These are phyloP conservation scores for Anguilla japonica DNA, from an alignment of 2,113 vertebrate genomes.

Conservation along the genomic window DNA sequence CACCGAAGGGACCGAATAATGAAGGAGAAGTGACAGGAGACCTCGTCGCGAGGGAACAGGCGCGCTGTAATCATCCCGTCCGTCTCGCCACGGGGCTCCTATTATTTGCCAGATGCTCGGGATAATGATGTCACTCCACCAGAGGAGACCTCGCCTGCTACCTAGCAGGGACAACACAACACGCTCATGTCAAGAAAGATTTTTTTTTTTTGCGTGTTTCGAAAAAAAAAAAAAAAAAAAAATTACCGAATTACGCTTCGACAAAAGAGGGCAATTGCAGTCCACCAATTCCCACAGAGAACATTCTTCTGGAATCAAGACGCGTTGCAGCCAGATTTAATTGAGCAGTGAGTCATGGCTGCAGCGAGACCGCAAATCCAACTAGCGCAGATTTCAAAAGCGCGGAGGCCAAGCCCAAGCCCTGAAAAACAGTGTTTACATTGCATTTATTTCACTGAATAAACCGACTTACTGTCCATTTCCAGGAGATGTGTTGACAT, in stretches of 20 bases:
- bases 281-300: neutral
- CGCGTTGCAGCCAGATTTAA: neutral
- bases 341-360: neutral
- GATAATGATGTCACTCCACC: constrained; percentile 42
- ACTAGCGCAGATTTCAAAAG: neutral
- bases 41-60: constrained; percentile 39
- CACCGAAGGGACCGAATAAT: neutral
- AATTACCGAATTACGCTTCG: neutral
- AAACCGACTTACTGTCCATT: neutral
- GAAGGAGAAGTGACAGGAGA: constrained; percentile 40
- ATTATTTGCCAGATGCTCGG: constrained; percentile 63
- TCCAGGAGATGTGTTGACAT: neutral
- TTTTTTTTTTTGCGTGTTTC: neutral
- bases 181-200: neutral
- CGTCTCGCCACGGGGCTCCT: constrained; percentile 52
- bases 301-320: neutral
- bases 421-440: neutral
- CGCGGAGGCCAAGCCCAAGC: neutral
- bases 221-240: neutral
- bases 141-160: neutral
- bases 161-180: neutral
- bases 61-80: constrained; percentile 61
- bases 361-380: neutral
- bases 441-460: neutral
- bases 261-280: neutral